Percentiles rank a stretch among this genome's conserved stretches.
These are phyloP conservation scores for Willisornis vidua DNA, from an alignment of 2,113 vertebrate species.

Conservation along the genomic window DNA sequence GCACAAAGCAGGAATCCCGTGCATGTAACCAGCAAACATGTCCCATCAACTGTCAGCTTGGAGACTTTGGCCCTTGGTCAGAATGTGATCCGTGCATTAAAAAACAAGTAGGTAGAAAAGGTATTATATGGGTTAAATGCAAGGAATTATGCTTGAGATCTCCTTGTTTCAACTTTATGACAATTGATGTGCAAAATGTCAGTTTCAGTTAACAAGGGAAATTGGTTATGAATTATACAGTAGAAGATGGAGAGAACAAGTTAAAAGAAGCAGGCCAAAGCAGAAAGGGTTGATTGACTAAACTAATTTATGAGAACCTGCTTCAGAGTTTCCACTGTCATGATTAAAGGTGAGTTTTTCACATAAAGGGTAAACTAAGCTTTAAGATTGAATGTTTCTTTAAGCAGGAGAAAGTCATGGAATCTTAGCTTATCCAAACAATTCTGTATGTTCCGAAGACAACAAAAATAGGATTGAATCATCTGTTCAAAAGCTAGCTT, in stretches of 20 bases:
- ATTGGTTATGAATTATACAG: not conserved
- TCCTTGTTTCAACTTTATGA: not conserved
- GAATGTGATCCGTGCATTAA: constrained; percentile 87
- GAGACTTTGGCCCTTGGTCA: constrained; percentile 87
- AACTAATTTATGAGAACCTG: not conserved
- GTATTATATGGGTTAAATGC: not conserved
- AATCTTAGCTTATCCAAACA: not conserved
- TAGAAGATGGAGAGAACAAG: not conserved
- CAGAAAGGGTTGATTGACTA: not conserved
- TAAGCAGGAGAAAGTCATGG: not conserved
- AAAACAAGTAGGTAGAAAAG: constrained; percentile 80
- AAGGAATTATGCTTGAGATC: not conserved
- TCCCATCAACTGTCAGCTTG: constrained; percentile 85
- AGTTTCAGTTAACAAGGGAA: not conserved
- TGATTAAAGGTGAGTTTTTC: not conserved
- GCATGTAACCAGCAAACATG: constrained; percentile 83
- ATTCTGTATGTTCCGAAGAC: not conserved
- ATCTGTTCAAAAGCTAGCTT: not conserved
- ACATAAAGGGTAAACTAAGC: not conserved
- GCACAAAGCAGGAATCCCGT: constrained; percentile 72
- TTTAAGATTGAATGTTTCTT: not conserved
- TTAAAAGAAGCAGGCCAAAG: not conserved
- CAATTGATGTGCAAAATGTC: not conserved
- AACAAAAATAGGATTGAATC: not conserved
- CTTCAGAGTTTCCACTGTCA: not conserved